phyloP scores from a whole-genome alignment of 2,113 vertebrate species.

The Edolisoma coerulescens region DNA sequence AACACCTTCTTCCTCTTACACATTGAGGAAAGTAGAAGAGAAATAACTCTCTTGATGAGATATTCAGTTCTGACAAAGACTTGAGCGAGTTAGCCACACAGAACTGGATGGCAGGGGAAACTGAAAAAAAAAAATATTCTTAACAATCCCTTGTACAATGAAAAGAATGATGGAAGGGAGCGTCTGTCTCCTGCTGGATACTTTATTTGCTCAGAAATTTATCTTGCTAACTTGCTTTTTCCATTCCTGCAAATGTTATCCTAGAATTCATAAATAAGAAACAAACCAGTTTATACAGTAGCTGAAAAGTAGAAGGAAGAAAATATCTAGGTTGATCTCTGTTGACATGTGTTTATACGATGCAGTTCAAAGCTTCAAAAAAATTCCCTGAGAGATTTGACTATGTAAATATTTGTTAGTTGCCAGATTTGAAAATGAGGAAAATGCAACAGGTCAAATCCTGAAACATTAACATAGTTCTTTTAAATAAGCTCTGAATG shows the following conservation, averaged over 20 bases:
- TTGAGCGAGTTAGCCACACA: background rate
- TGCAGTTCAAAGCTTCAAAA: background rate
- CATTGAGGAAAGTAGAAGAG: background rate
- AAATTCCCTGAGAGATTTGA: background rate
- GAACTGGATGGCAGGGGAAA: background rate
- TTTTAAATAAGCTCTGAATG: background rate
- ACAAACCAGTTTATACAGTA: background rate
- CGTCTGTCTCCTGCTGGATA: background rate
- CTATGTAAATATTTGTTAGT: background rate
- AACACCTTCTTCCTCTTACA: background rate
- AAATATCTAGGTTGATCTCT: background rate
- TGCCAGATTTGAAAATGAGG: background rate
- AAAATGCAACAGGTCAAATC: background rate
- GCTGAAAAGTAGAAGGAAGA: background rate
- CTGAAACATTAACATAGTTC: background rate
- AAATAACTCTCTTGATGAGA: background rate
- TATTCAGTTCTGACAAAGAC: background rate
- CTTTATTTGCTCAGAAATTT: background rate
- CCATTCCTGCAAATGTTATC: background rate
- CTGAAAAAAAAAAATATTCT: background rate
- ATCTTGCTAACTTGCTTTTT: background rate
- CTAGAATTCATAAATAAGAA: background rate
- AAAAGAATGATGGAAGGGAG: background rate
- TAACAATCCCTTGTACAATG: background rate
- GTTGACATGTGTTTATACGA: background rate